Evolutionary conservation across 2,797 vertebrate species (phyloP).

Genomic region (Melanotaenia parkinsoni): DNA sequence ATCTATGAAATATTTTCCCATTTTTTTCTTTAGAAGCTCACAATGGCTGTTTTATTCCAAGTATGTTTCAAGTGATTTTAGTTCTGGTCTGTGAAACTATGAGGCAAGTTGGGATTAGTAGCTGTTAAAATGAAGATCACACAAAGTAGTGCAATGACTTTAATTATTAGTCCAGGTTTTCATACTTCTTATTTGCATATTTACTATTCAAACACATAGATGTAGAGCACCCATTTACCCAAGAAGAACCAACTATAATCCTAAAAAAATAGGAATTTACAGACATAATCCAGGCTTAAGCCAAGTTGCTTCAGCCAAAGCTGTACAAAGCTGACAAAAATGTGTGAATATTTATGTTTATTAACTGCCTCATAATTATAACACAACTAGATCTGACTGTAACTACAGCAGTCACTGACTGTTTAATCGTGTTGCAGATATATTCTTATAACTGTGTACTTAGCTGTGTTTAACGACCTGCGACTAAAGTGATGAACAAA

Average conservation of each 20-base stretch:
- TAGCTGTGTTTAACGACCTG: not conserved
- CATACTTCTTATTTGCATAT: not conserved
- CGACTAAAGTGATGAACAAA: not conserved
- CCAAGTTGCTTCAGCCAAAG: not conserved
- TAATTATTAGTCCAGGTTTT: not conserved
- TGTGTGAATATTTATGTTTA: not conserved
- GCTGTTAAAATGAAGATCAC: no score
- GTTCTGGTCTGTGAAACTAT: no score
- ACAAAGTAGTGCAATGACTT: not conserved
- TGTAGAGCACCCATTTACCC: not conserved
- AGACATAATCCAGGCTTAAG: not conserved
- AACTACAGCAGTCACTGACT: not conserved
- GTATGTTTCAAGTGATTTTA: no score
- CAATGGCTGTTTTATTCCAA: no score
- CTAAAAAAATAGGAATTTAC: not conserved
- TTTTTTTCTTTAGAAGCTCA: no score
- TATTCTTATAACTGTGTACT: not conserved
- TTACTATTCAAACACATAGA: not conserved
- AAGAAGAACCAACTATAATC: not conserved
- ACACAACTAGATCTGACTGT: not conserved
- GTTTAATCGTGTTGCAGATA: not conserved
- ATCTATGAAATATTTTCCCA: no score
- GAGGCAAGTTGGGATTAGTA: no score
- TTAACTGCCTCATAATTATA: no score
- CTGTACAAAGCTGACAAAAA: not conserved